Evolutionary conservation across 2,113 vertebrate genomes (phyloP), one percentile per base, ranked within the genome.

Genomic region (Lophura nycthemera): DNA sequence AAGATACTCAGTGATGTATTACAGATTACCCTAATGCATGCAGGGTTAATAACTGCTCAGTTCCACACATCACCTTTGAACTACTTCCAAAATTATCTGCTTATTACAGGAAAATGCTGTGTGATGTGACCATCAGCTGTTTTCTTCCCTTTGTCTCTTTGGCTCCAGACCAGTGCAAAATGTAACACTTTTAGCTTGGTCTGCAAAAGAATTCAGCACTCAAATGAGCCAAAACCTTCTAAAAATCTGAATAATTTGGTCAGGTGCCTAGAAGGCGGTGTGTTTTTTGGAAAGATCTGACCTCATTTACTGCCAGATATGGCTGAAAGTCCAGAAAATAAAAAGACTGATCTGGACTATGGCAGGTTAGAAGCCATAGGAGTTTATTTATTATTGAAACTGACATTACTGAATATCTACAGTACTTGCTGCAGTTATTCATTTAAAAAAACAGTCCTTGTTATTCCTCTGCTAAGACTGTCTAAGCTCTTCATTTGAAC

Each of bases 91-190:
- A 94, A 86, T 75, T 61, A 71, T 73, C 54, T 38, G 56, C 59
- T 93, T 81, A 85, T 89, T 91, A 65, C 66, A 83, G 70, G 61
- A 73, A 92, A 94, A 79, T 21, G 30, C 63, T 89, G 8, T 48
- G 29, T 88, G 88, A 65, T 92, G 94, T 91, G 34, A 59, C 40
- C 29, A 6, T 94, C 45, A 71, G 45, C 67, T 93, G 24, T 42
- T 92, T 95, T 70, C 66, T 86, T 71, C 72, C 76, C 65, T 91
- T 71, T 80, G 34, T 65, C 43, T 86, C 73, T 86, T 89, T 90
- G 83, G 79, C 65, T 16, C 66, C 16, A 2, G 0, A 64, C 65
- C 85, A 86, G 27, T 61, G 75, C 38, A 1, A 0, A 77, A 63
- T 60, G 17, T 71, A 50, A 77, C 16, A 8, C 52, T 71, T 91